phyloP scores from a whole-genome alignment of 2,888 invertebrate species.

The Drosophila suboccidentalis region DNA sequence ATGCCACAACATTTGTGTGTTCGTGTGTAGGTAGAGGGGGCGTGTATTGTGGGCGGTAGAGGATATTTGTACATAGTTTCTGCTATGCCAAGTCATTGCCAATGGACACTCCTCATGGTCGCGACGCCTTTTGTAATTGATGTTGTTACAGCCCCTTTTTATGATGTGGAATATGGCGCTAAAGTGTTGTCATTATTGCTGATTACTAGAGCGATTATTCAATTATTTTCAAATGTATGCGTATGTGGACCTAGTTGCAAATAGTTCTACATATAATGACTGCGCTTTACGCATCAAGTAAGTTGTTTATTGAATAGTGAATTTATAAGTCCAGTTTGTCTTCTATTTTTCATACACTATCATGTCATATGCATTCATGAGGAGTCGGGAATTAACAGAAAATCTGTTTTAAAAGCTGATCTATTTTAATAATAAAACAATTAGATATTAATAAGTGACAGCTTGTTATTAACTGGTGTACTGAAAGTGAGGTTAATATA shows the following conservation, averaged over 20 bases:
- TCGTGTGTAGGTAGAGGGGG: constrained; percentile 15
- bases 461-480: too few relatives aligned
- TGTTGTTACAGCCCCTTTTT: constrained; percentile 54
- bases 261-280: not conserved
- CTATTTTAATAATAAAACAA: too few relatives aligned
- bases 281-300: too few relatives aligned
- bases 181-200: constrained; percentile 73
- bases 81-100: constrained; percentile 38
- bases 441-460: too few relatives aligned
- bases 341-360: too few relatives aligned
- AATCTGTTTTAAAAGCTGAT: too few relatives aligned
- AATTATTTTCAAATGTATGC: constrained; percentile 47
- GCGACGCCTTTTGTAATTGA: constrained; percentile 49
- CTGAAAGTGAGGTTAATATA: too few relatives aligned
- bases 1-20: constrained; percentile 29
- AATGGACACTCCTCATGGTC: constrained; percentile 19
- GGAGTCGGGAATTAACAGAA: too few relatives aligned
- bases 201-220: constrained; percentile 60
- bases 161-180: constrained; percentile 63
- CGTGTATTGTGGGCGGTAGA: not conserved
- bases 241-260: not conserved
- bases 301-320: not conserved
- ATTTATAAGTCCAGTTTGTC: not conserved
- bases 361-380: too few relatives aligned
- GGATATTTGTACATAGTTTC: constrained; percentile 28